Base-by-base conservation (phyloP, 2,888 invertebrate species). In the Mycalesis mineus region DNA sequence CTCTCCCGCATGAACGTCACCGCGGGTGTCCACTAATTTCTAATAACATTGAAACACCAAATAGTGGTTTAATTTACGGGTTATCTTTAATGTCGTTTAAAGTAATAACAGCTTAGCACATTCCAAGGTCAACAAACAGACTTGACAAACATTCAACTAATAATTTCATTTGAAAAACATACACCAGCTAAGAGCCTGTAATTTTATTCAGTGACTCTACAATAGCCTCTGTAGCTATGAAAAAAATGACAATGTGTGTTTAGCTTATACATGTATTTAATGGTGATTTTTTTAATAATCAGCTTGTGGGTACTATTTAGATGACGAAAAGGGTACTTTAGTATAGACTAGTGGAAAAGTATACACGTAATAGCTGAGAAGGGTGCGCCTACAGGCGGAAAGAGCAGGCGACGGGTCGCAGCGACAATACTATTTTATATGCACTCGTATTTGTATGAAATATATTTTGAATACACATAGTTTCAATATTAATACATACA, bases 131-230 rank as follows among this genome's bases (percentile, higher is more conserved):
- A 45, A 45, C 31, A 33, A 29, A 29, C 13, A 14, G 29, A 29
- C 44, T 29, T 29, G 31, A 31, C 47, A 47, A 47, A 47, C 47
- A 47, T 15, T 15, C 15, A 42, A 42, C 37, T 39, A 51, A 64
- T 61, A 52, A 49, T 44, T 52, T 55, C 55, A 59, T 55, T 59
- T 56, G 53, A 33, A 54, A 40, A 49, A 65, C 58, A 37, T 22
- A 14, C 37, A 54, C 56, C 39, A 59, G 64, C 65, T 66, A 41
- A 50, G 22, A 58, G 52, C 44, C 59, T 70, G 45, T 74, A 65
- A 77, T 82, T 78, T 73, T 70, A 65, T 68, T 17, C 58, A 57
- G 74, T 80, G 77, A 80, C 72, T 70, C 33, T 51, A 63, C 68
- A 69, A 48, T 62, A 52, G 9, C 14, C 22, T 52, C 49, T 17